Conservation (phyloP, 2,888 invertebrate species). For the Chymomyza fuscimana region DNA sequence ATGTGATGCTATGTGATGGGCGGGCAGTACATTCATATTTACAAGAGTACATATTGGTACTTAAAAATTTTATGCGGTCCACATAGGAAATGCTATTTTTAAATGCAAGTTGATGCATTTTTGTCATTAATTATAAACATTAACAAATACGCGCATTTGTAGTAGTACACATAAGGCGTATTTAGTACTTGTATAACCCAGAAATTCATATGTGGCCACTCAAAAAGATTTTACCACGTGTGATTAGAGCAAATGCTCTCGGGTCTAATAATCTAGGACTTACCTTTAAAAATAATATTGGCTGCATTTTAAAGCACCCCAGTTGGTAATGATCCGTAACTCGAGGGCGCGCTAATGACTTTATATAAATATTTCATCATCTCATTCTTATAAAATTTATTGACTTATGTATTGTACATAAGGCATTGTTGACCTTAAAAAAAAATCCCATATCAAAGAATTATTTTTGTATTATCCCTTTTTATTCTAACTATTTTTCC, state of each 20-base stretch:
- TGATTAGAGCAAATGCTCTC: neutral
- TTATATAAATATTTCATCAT: too few species aligned
- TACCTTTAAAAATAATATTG: too few species aligned
- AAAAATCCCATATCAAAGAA: too few species aligned
- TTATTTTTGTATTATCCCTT: too few species aligned
- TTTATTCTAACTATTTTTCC: too few species aligned
- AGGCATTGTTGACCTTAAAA: too few species aligned
- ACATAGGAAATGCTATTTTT: constrained; percentile 53
- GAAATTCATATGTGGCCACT: neutral
- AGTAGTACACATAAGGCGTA: neutral
- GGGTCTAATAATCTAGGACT: too few species aligned
- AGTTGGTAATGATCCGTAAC: too few species aligned
- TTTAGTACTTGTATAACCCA: neutral
- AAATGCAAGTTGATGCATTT: constrained; percentile 27
- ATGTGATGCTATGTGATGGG: neutral
- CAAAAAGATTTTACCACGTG: neutral
- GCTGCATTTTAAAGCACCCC: too few species aligned
- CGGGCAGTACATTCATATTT: constrained; percentile 3
- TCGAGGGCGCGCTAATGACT: too few species aligned
- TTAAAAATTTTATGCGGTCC: constrained; percentile 41
- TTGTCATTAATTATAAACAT: constrained; percentile 52
- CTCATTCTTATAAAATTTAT: too few species aligned
- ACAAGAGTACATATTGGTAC: constrained; percentile 48
- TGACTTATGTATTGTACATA: too few species aligned
- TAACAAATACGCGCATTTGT: constrained; percentile 42